Evolutionary conservation across 2,113 vertebrate genomes (phyloP).

Genomic region (Lota lota): DNA sequence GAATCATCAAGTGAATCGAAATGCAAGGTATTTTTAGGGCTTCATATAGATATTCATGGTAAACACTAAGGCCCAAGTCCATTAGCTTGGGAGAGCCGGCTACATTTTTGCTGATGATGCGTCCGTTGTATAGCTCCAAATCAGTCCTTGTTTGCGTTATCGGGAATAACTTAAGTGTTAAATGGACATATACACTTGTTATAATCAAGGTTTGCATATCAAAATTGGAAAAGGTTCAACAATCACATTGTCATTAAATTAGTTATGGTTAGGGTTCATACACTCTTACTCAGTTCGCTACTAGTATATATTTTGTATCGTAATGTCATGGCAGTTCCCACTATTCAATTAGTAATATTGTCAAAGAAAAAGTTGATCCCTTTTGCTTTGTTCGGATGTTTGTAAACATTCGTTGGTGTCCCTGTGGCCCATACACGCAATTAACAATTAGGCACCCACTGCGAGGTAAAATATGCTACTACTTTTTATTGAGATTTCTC

Average conservation of each 20-base stretch:
- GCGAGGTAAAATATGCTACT: background rate
- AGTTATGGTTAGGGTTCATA: too few relatives aligned
- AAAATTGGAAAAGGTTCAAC: too few relatives aligned
- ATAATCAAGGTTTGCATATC: too few relatives aligned
- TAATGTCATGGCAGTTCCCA: background rate
- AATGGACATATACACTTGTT: too few relatives aligned
- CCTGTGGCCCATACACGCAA: constrained; percentile 9
- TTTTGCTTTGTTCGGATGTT: constrained; percentile 22
- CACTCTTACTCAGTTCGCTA: too few relatives aligned
- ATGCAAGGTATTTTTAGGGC: background rate
- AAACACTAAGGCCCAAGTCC: constrained; percentile 65
- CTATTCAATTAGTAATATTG: background rate
- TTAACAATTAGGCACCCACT: constrained; percentile 27
- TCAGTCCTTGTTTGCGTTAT: constrained; percentile 19
- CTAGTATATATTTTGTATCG: too few relatives aligned
- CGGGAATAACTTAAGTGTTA: background rate
- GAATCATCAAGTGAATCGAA: background rate
- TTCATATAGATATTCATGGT: constrained; percentile 34
- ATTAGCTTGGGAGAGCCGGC: constrained; percentile 45
- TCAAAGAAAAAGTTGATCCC: background rate
- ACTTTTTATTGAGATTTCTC: background rate
- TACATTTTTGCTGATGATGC: constrained; percentile 62
- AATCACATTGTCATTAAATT: too few relatives aligned
- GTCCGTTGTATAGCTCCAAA: constrained; percentile 12
- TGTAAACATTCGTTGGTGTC: constrained; percentile 46